Conservation (phyloP, 2,888 invertebrate genomes). For the Macrosiphum euphorbiae region DNA sequence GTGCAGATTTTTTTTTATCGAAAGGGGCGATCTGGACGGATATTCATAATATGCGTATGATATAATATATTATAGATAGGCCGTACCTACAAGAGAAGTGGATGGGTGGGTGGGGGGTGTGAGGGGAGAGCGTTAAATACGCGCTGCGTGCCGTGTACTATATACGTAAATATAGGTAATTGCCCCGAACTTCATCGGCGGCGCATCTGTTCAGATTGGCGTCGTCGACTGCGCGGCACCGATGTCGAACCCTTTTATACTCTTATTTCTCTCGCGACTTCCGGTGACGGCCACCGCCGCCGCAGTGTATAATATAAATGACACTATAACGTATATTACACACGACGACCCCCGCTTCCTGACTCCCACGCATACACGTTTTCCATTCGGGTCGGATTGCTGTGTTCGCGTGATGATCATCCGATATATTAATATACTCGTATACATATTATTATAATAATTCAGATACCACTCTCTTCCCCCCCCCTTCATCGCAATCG, state of each 20-base stretch:
- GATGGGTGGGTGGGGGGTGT: not conserved
- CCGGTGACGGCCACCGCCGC: not conserved
- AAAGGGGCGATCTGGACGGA: not conserved
- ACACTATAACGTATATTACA: not conserved
- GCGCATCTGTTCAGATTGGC: slow-evolving; percentile 17
- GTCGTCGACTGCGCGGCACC: not conserved
- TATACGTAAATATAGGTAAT: not conserved
- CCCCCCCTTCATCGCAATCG: not conserved
- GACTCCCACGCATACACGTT: slow-evolving; percentile 32
- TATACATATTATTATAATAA: not conserved
- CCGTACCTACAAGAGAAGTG: not conserved
- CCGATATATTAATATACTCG: not conserved
- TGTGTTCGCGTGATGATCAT: not conserved
- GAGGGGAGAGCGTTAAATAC: not conserved
- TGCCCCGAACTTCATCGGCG: not conserved
- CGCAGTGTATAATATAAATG: not conserved
- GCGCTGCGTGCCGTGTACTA: not conserved
- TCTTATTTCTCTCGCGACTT: slow-evolving; percentile 50
- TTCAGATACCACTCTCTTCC: not conserved
- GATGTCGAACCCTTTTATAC: slow-evolving; percentile 32
- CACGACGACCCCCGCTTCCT: slow-evolving; percentile 23
- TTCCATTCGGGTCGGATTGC: slow-evolving; percentile 33
- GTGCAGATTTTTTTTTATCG: not conserved
- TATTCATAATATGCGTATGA: not conserved
- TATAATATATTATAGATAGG: not conserved